phyloP scores from a whole-genome alignment of 2,888 invertebrate genomes.

The Cordilura impudica region DNA sequence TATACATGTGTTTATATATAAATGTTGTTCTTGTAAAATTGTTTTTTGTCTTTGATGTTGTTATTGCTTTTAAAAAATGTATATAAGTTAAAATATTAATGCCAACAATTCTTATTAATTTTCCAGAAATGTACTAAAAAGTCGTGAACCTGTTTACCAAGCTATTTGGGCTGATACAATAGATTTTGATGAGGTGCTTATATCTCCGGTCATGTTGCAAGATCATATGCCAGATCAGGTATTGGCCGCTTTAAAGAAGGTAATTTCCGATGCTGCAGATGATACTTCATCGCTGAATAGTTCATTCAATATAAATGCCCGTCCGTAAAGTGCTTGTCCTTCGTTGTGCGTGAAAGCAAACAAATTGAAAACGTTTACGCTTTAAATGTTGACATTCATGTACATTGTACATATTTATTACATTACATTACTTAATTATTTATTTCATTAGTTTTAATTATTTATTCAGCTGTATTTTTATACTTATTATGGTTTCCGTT shows the following conservation, averaged over 20 bases:
- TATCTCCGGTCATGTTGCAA: conserved; percentile 93
- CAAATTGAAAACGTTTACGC: neutral
- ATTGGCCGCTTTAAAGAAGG: conserved; percentile 90
- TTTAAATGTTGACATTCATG: conserved; percentile 15
- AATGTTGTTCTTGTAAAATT: neutral
- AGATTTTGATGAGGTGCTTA: conserved; percentile 91
- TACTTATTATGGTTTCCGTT: conserved; percentile 21
- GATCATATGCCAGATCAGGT: conserved; percentile 95
- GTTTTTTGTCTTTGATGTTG: neutral
- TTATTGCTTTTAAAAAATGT: neutral
- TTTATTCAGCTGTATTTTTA: conserved; percentile 43
- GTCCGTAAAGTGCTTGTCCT: conserved; percentile 7
- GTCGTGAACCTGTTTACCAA: conserved; percentile 89
- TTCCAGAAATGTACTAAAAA: conserved; percentile 83
- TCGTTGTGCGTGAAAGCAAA: neutral
- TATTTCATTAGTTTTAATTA: neutral
- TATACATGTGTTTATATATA: neutral
- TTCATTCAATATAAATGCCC: conserved; percentile 52
- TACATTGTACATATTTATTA: conserved; percentile 26
- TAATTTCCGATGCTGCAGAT: conserved; percentile 78
- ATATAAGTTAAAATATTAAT: neutral
- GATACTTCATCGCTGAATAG: conserved; percentile 71
- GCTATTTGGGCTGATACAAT: conserved; percentile 91
- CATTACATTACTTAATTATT: conserved; percentile 20
- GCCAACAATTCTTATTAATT: neutral